A percentile compares a stretch with the other conserved stretches of the same genome.
phyloP scores from a whole-genome alignment of 2,797 vertebrate genomes.

The Brotula barbata region DNA sequence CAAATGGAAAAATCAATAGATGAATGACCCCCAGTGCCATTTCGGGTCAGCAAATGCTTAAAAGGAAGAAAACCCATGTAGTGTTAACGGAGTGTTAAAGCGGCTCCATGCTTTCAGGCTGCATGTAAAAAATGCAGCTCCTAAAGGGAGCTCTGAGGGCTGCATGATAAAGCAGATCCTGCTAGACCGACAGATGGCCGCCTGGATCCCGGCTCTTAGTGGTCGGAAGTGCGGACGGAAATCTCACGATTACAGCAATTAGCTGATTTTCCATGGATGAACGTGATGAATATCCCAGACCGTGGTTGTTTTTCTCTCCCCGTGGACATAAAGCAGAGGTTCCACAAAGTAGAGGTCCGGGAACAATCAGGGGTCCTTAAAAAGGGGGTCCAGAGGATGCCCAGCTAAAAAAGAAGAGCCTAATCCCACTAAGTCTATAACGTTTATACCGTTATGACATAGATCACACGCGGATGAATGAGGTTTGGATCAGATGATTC shows the following conservation, averaged over 20 bases:
- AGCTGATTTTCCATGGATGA: slow-evolving; percentile 67
- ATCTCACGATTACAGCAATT: slow-evolving; percentile 73
- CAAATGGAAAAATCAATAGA: slow-evolving; percentile 78
- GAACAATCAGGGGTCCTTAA: slow-evolving; percentile 24
- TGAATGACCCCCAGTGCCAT: slow-evolving; percentile 60
- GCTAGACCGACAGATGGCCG: slow-evolving; percentile 64
- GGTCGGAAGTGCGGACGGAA: slow-evolving; percentile 74
- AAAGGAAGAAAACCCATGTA: not conserved
- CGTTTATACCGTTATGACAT: too few relatives aligned
- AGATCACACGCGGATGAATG: not conserved
- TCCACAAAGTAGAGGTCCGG: slow-evolving; percentile 18
- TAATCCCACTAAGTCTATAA: slow-evolving; percentile 9
- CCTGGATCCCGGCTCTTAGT: slow-evolving; percentile 58
- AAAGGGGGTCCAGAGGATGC: slow-evolving; percentile 20
- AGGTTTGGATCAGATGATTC: slow-evolving; percentile 6
- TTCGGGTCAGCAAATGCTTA: slow-evolving; percentile 52
- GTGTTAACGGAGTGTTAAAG: slow-evolving; percentile 27
- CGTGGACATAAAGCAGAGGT: slow-evolving; percentile 28
- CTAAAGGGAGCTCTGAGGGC: too few relatives aligned
- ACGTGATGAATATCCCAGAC: slow-evolving; percentile 62
- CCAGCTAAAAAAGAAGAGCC: not conserved
- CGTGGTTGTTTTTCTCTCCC: slow-evolving; percentile 43
- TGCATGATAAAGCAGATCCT: slow-evolving; percentile 45
- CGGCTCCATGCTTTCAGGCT: slow-evolving; percentile 11
- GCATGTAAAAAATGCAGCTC: slow-evolving; percentile 29